Percentiles rank a stretch among this genome's conserved stretches.
These are phyloP conservation scores for Drosophila novamexicana DNA, from an alignment of 1,140 invertebrate genomes.

Conservation along the genomic window DNA sequence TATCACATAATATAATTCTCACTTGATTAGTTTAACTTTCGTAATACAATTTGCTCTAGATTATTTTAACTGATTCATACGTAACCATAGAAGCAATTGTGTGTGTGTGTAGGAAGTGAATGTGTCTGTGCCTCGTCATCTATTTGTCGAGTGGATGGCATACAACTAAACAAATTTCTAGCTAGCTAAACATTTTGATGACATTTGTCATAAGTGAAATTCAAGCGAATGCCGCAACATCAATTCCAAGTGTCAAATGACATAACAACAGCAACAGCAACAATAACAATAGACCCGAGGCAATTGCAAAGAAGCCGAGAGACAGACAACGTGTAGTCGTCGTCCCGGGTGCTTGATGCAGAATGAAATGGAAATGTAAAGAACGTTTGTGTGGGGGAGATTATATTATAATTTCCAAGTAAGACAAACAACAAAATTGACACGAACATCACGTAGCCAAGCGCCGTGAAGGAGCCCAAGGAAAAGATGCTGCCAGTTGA, in stretches of 20 bases:
- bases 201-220: slow-evolving; percentile 37
- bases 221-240: slow-evolving; percentile 43
- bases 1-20: slow-evolving; percentile 1
- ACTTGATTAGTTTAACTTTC: not conserved
- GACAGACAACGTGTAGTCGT: slow-evolving; percentile 5
- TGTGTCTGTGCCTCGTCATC: not conserved
- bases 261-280: slow-evolving; percentile 26
- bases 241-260: slow-evolving; percentile 54
- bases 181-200: slow-evolving; percentile 45
- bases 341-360: slow-evolving; percentile 22
- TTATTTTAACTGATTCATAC: not conserved
- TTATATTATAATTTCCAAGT: slow-evolving; percentile 82
- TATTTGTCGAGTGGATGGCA: slow-evolving; percentile 1
- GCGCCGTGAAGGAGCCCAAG: slow-evolving; percentile 49
- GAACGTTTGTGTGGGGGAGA: slow-evolving; percentile 32
- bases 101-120: too few relatives aligned
- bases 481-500: slow-evolving; percentile 26
- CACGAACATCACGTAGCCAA: slow-evolving; percentile 80
- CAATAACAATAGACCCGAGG: slow-evolving; percentile 26
- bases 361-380: slow-evolving; percentile 24
- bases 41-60: too few relatives aligned
- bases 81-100: not conserved
- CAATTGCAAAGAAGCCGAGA: slow-evolving; percentile 45
- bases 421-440: slow-evolving; percentile 80
- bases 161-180: slow-evolving; percentile 23